A percentile compares a stretch with the other conserved stretches of the same genome.
Conservation (phyloP, 2,113 vertebrate species). For the Bagarius yarrelli region DNA sequence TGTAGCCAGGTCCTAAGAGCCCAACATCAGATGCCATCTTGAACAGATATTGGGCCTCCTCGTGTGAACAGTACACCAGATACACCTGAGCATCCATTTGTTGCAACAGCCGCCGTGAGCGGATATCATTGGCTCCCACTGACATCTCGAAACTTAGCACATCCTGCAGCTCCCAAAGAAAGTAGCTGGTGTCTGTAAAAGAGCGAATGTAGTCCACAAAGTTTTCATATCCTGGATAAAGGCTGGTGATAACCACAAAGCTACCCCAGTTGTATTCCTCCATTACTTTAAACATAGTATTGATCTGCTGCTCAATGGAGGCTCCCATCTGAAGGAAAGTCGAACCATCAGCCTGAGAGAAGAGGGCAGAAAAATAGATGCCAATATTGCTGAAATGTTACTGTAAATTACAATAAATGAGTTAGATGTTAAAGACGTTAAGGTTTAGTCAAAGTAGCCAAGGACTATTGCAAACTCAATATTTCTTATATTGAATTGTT, state of each 20-base stretch:
- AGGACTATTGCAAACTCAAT: not conserved
- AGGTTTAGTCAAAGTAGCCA: not conserved
- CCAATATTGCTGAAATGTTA: not conserved
- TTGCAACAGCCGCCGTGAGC: constrained; percentile 81
- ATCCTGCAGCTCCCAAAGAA: constrained; percentile 90
- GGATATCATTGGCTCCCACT: constrained; percentile 75
- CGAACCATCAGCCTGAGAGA: constrained; percentile 84
- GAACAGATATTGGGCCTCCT: constrained; percentile 91
- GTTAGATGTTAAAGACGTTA: not conserved
- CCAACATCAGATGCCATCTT: constrained; percentile 81
- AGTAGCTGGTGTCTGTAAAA: constrained; percentile 88
- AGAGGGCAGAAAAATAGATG: constrained; percentile 49
- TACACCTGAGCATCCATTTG: constrained; percentile 92
- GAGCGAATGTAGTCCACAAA: constrained; percentile 87
- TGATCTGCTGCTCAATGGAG: constrained; percentile 93
- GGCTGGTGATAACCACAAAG: constrained; percentile 92
- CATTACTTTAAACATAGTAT: constrained; percentile 95
- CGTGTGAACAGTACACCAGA: constrained; percentile 88
- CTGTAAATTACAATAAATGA: not conserved
- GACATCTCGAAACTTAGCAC: constrained; percentile 91
- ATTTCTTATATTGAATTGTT: constrained; percentile 1
- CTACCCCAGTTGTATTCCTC: constrained; percentile 96
- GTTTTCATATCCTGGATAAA: constrained; percentile 87
- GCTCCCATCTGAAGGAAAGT: constrained; percentile 94
- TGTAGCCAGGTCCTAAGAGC: constrained; percentile 86